These are phyloP conservation scores for Styela plicata DNA, from an alignment of 23 tunicate species.

Conservation along the genomic window DNA sequence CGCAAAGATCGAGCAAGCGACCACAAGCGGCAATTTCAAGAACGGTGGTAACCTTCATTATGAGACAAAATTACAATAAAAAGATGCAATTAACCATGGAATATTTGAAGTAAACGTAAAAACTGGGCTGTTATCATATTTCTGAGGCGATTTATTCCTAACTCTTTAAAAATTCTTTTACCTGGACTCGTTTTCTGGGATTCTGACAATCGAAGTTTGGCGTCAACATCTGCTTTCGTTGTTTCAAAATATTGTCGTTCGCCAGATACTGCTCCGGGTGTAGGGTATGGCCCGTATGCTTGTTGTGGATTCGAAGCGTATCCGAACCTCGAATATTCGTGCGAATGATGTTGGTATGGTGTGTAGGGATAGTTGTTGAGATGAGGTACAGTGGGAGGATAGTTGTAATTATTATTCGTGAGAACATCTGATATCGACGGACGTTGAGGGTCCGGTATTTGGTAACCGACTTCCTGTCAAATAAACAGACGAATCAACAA, in stretches of 20 bases:
- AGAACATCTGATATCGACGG: background rate
- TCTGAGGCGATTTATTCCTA: too few species aligned
- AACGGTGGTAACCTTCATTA: too few species aligned
- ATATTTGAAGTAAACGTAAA: too few species aligned
- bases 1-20: too few species aligned
- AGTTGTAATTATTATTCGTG: background rate
- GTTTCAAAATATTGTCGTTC: slow-evolving; percentile 26
- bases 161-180: too few species aligned
- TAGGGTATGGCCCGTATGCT: slow-evolving; percentile 3
- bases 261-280: background rate
- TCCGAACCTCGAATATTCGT: slow-evolving; percentile 13
- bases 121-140: too few species aligned
- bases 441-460: background rate
- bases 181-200: slow-evolving; percentile 21
- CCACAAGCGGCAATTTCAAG: too few species aligned
- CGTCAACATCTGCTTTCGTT: slow-evolving; percentile 27
- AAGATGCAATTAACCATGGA: too few species aligned
- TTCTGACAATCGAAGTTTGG: slow-evolving; percentile 26
- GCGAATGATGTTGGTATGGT: background rate
- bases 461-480: background rate
- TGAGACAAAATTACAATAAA: too few species aligned
- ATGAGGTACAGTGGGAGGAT: background rate
- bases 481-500: too few species aligned
- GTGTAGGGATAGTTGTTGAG: slow-evolving; percentile 6
- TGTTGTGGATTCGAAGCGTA: slow-evolving; percentile 7